Conservation (phyloP, 2,113 vertebrate genomes). For the Leucosticte australis region DNA sequence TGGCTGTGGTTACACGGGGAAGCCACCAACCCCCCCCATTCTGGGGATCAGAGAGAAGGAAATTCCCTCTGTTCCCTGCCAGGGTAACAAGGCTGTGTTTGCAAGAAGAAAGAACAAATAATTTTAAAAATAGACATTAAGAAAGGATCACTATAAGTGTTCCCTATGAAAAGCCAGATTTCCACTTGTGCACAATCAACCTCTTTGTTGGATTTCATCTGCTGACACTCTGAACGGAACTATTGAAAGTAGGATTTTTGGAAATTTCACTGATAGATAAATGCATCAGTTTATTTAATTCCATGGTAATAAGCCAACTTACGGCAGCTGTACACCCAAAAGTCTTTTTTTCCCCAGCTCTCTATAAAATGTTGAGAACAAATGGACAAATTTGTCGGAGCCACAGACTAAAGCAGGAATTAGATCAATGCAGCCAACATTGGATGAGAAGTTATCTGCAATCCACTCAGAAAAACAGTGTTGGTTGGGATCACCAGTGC, state of each 20-base stretch:
- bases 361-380: background rate
- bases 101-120: background rate
- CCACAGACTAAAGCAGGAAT: background rate
- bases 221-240: background rate
- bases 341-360: background rate
- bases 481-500: background rate
- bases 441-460: background rate
- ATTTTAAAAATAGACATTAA: background rate
- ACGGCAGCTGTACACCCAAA: background rate
- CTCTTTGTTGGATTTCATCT: background rate
- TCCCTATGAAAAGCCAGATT: background rate
- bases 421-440: background rate
- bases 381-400: background rate
- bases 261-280: background rate
- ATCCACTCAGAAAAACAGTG: background rate
- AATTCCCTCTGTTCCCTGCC: background rate
- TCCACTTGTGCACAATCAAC: background rate
- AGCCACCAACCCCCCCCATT: background rate
- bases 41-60: background rate
- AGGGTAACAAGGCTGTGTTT: background rate
- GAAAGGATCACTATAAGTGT: background rate
- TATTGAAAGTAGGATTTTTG: background rate
- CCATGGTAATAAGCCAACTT: background rate
- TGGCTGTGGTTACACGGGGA: slow-evolving; percentile 17
- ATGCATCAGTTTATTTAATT: background rate